Evolutionary conservation across 2,113 vertebrate genomes (phyloP).

Genomic region (Plecotus auritus): DNA sequence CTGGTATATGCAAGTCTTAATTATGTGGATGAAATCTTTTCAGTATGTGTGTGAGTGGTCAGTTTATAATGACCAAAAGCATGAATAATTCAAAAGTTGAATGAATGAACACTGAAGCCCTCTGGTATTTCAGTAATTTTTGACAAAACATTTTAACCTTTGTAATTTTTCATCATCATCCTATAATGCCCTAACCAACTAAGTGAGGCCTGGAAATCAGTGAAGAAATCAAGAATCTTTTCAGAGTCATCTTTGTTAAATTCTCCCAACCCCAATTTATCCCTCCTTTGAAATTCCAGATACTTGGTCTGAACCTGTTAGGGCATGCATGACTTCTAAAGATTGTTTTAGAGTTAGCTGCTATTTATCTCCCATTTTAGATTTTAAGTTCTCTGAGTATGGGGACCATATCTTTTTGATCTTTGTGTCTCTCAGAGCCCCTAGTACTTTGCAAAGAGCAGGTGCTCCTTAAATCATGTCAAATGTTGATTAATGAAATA

Average conservation of each 20-base stretch:
- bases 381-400: not conserved
- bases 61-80: constrained; percentile 38
- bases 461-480: constrained; percentile 25
- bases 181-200: not conserved
- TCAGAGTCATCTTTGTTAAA: constrained; percentile 25
- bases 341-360: constrained; percentile 19
- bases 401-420: not conserved
- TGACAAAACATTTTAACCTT: constrained; percentile 22
- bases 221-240: not conserved
- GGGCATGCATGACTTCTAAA: not conserved
- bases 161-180: not conserved
- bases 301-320: not conserved
- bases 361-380: not conserved
- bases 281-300: constrained; percentile 33
- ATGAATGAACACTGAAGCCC: not conserved
- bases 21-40: constrained; percentile 39
- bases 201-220: constrained; percentile 17
- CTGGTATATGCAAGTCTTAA: constrained; percentile 19
- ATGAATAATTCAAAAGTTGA: constrained; percentile 27
- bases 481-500: constrained; percentile 31
- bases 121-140: constrained; percentile 43
- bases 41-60: not conserved
- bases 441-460: constrained; percentile 30
- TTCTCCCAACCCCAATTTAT: not conserved
- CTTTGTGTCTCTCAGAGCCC: not conserved